phyloP scores from a whole-genome alignment of 2,888 invertebrate species.

The Galerucella pusilla region DNA sequence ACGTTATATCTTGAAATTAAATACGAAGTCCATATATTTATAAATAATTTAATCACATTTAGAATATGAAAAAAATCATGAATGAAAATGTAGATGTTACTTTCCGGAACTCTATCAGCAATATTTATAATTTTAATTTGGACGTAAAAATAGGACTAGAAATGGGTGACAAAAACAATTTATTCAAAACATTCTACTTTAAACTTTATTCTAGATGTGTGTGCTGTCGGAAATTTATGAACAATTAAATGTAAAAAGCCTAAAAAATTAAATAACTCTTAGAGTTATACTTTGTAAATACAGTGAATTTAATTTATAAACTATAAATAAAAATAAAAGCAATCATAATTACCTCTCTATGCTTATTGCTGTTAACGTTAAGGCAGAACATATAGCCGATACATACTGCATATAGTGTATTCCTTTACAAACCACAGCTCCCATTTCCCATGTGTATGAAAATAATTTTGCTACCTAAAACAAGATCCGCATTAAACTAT shows the following conservation, averaged over 20 bases:
- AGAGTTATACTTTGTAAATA: too few relatives aligned
- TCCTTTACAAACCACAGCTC: conserved; percentile 73
- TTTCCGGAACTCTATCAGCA: too few relatives aligned
- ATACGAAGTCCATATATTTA: background rate
- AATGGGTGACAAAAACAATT: too few relatives aligned
- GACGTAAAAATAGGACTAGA: too few relatives aligned
- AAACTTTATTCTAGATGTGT: too few relatives aligned
- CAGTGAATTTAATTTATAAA: too few relatives aligned
- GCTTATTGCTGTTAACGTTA: conserved; percentile 79
- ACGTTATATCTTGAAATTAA: background rate
- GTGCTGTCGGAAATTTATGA: too few relatives aligned
- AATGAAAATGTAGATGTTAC: too few relatives aligned
- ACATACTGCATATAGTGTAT: conserved; percentile 79
- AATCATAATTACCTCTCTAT: conserved; percentile 72
- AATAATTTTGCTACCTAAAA: conserved; percentile 74
- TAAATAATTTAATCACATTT: background rate
- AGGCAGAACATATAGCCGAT: conserved; percentile 77
- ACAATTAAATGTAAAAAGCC: too few relatives aligned
- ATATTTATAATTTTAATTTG: too few relatives aligned
- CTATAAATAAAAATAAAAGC: background rate
- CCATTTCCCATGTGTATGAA: conserved; percentile 77
- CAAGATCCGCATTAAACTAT: conserved; percentile 10
- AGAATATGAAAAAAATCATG: background rate
- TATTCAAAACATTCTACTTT: too few relatives aligned
- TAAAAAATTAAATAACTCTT: too few relatives aligned